A percentile compares a stretch with the other conserved stretches of the same genome.
Evolutionary conservation across 2,888 invertebrate genomes (phyloP).

Genomic region (Calameuta idolon): DNA sequence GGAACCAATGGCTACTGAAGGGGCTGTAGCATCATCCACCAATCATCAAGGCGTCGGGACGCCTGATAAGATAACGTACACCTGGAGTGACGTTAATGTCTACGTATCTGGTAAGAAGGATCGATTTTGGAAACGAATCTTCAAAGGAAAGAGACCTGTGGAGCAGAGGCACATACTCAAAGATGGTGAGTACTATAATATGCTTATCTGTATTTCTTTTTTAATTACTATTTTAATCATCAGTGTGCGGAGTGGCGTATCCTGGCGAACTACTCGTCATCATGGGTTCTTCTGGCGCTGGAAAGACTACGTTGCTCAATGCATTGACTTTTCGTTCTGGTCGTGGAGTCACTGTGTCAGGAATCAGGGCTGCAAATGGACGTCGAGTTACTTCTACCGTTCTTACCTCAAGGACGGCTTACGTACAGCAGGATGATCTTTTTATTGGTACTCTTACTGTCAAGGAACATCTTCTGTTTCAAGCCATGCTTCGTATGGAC

Average conservation of each 20-base stretch:
- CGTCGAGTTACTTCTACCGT: constrained; percentile 78
- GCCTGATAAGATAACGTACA: constrained; percentile 73
- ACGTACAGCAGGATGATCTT: constrained; percentile 94
- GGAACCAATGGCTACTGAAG: constrained; percentile 32
- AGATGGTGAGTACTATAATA: constrained; percentile 71
- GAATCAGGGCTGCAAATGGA: constrained; percentile 78
- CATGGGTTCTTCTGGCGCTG: constrained; percentile 92
- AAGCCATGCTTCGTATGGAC: constrained; percentile 90
- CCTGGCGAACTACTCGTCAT: constrained; percentile 89
- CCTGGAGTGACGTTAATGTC: constrained; percentile 85
- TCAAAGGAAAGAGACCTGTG: constrained; percentile 39
- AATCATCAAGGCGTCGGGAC: constrained; percentile 11
- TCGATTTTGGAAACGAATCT: constrained; percentile 44
- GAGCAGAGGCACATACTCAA: constrained; percentile 76
- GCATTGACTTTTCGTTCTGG: constrained; percentile 86
- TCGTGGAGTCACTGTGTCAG: constrained; percentile 75
- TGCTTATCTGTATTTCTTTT: not conserved
- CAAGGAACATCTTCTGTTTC: constrained; percentile 87
- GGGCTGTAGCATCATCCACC: constrained; percentile 24
- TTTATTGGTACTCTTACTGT: constrained; percentile 93
- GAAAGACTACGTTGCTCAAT: constrained; percentile 94
- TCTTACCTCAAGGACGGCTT: constrained; percentile 84
- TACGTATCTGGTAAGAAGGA: constrained; percentile 73
- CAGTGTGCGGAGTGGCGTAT: constrained; percentile 85
- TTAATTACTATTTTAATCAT: constrained; percentile 24